Conservation (phyloP, 2,113 vertebrate species). For the Chionodraco myersi region DNA sequence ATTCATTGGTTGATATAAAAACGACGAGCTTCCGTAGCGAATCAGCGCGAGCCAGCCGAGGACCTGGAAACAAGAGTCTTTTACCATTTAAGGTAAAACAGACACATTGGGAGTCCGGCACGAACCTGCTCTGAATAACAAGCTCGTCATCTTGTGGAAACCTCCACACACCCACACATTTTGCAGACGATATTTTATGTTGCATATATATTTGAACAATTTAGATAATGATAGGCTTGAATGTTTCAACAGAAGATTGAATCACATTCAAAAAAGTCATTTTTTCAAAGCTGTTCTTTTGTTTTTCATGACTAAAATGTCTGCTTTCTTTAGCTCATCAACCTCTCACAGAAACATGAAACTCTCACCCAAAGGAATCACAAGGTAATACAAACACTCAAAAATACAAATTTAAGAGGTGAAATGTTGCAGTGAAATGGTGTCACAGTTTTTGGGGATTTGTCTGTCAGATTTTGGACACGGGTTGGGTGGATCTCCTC, state of each 20-base stretch:
- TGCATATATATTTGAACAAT: background rate
- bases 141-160: no score
- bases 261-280: background rate
- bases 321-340: constrained; percentile 86
- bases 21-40: no score
- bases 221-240: background rate
- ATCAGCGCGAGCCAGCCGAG: no score
- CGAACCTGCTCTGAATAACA: no score
- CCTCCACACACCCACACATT: no score
- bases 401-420: fast-evolving
- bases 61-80: no score
- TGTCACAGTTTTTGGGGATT: background rate
- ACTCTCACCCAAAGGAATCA: constrained; percentile 87
- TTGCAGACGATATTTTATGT: no score
- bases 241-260: background rate
- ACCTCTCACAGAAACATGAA: constrained; percentile 89
- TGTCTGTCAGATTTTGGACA: constrained; percentile 86
- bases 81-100: no score
- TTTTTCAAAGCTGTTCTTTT: background rate
- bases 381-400: constrained; percentile 83
- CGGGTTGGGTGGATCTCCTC: constrained; percentile 90
- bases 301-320: background rate
- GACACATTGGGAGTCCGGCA: no score
- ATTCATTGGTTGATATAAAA: no score
- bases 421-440: background rate